phyloP scores from a whole-genome alignment of 1,140 invertebrate genomes.

The Latrodectus geometricus region DNA sequence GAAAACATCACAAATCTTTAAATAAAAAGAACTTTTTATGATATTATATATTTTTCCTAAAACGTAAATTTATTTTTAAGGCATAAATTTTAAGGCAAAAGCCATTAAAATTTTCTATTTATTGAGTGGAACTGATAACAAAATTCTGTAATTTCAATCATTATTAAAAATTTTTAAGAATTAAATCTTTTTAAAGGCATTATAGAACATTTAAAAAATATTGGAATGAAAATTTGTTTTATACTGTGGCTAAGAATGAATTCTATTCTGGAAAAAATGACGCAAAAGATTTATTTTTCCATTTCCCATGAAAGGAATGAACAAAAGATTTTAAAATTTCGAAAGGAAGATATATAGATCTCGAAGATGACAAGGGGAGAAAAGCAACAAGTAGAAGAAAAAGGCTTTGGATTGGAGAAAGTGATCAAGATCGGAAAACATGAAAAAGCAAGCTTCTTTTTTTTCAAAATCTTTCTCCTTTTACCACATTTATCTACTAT shows the following conservation, averaged over 20 bases:
- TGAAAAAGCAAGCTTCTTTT: neutral
- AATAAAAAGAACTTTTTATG: too few relatives aligned
- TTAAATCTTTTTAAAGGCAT: too few relatives aligned
- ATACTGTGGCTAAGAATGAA: slow-evolving; percentile 4
- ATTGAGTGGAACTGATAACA: too few relatives aligned
- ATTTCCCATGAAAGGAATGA: neutral
- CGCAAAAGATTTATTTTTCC: slow-evolving; percentile 34
- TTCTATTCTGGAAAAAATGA: slow-evolving; percentile 15
- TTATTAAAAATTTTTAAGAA: too few relatives aligned
- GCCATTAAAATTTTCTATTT: too few relatives aligned
- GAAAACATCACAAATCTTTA: too few relatives aligned
- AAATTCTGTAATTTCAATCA: too few relatives aligned
- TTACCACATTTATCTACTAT: neutral
- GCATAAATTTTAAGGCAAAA: too few relatives aligned
- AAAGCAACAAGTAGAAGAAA: slow-evolving; percentile 39
- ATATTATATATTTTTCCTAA: too few relatives aligned
- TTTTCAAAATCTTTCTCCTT: neutral
- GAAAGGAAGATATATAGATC: neutral
- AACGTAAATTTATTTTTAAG: too few relatives aligned
- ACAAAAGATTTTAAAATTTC: slow-evolving; percentile 11
- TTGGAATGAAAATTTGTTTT: neutral
- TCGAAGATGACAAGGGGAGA: slow-evolving; percentile 34
- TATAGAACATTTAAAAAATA: too few relatives aligned
- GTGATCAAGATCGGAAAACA: slow-evolving; percentile 7
- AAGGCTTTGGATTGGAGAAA: slow-evolving; percentile 40